Evolutionary conservation across 2,888 invertebrate genomes (phyloP).

Genomic region (Perdita meconis): DNA sequence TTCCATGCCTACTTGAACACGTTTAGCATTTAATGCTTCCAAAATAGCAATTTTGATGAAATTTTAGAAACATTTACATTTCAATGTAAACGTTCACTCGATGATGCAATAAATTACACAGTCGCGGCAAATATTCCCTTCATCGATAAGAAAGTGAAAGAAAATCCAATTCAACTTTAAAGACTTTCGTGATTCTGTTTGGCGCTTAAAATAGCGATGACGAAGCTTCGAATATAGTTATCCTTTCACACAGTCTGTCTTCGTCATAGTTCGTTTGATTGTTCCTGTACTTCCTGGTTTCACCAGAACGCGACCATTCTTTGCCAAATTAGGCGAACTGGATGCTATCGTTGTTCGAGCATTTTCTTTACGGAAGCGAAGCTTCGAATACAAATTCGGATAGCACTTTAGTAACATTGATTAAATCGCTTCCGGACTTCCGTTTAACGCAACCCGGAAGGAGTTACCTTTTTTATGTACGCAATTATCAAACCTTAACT

Average conservation of each 20-base stretch:
- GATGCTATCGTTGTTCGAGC: neutral
- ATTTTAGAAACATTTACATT: neutral
- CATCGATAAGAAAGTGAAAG: neutral
- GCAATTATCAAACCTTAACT: no score
- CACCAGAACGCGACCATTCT: conserved; percentile 22
- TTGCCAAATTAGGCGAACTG: conserved; percentile 10
- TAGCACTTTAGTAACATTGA: neutral
- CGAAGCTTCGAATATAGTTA: neutral
- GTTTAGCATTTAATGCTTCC: neutral
- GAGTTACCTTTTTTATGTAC: neutral
- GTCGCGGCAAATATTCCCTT: no score
- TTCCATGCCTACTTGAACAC: neutral
- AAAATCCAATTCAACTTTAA: conserved; percentile 1
- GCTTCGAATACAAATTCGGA: neutral
- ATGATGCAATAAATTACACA: no score
- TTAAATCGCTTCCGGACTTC: neutral
- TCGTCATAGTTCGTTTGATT: conserved; percentile 24
- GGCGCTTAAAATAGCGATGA: neutral
- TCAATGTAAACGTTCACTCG: no score
- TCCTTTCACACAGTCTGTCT: conserved; percentile 12
- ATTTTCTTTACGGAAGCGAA: neutral
- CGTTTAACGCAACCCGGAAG: neutral
- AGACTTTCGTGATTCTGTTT: neutral
- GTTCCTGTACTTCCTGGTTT: conserved; percentile 44
- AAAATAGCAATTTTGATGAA: neutral